Evolutionary conservation across 2,797 vertebrate genomes (phyloP), one percentile per base, ranked within the genome.

Genomic region (Hoplostethus mediterraneus): DNA sequence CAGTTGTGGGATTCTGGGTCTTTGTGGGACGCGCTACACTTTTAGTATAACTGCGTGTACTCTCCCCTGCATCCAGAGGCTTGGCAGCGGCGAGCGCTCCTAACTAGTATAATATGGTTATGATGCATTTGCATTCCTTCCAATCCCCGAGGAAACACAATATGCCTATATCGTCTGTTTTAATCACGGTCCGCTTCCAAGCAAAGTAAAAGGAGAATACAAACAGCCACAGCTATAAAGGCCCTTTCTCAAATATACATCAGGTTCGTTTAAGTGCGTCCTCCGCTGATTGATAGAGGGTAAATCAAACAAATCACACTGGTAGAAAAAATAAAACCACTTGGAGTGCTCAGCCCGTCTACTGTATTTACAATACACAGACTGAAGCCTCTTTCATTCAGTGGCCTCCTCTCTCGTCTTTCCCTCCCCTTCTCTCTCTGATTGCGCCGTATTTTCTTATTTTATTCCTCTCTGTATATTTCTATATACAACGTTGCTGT

Each of bases 51-150:
- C 77, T 75, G 71, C 52, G 79, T 77, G 73, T 63, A 49, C 71
- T 67, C 74, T 88, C 83, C 81, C 74, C 80, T 73, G 81, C 84
- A 87, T 82, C 82, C 84, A 80, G 75, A 80, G 85, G 88, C 83
- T 89, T 93, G 88, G 91, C 91, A 89, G 61, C 57, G 28, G 56
- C 11, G 58, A 57, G 49, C 30, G 71, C 82, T 87, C 71, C 83
- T 92, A 92, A 94, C 90, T 86, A 83, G 75, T 87, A 86, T 91
- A 94, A 93, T 93, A 93, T 90, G 89, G 90, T 91, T 93, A 92
- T 92, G 91, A 94, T 93, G 89, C 90, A 94, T 94, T 91, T 90
- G 83, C 89, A 90, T 94, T 93, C 92, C 87, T 94, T 89, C 84
- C 85, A 87, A 78, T 86, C 89, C 91, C 89, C 80, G 28, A 84